Evolutionary conservation across 2,888 invertebrate genomes (phyloP).

Genomic region (Drosophila tripunctata): DNA sequence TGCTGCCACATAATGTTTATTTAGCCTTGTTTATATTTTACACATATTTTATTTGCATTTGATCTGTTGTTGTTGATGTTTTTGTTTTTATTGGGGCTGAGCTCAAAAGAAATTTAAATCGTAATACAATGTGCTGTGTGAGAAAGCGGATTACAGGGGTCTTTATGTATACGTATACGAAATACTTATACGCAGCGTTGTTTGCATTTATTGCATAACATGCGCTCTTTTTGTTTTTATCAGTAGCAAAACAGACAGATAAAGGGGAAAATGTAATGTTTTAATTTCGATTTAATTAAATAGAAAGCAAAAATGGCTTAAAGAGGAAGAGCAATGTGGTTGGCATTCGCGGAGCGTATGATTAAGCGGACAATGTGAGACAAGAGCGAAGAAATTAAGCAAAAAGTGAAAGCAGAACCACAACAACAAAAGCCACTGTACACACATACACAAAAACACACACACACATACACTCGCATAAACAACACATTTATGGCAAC

Average conservation of each 20-base stretch:
- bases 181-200: slow-evolving; percentile 10
- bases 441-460: neutral
- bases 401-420: slow-evolving; percentile 30
- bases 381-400: slow-evolving; percentile 7
- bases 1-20: slow-evolving; percentile 11
- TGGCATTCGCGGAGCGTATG: neutral
- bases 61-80: neutral
- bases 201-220: slow-evolving; percentile 16
- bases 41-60: slow-evolving; percentile 15
- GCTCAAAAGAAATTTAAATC: slow-evolving; percentile 12
- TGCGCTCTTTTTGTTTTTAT: neutral
- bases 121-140: slow-evolving; percentile 1
- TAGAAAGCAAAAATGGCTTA: slow-evolving; percentile 23
- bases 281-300: slow-evolving; percentile 66
- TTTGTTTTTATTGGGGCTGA: neutral
- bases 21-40: slow-evolving; percentile 16
- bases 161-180: slow-evolving; percentile 13
- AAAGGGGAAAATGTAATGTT: slow-evolving; percentile 17
- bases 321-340: neutral
- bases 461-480: neutral
- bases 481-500: slow-evolving; percentile 37
- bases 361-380: slow-evolving; percentile 6
- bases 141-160: slow-evolving; percentile 15
- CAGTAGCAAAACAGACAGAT: neutral
- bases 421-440: slow-evolving; percentile 10